Conservation (phyloP, 2,113 vertebrate genomes). For the Phrynosoma platyrhinos region DNA sequence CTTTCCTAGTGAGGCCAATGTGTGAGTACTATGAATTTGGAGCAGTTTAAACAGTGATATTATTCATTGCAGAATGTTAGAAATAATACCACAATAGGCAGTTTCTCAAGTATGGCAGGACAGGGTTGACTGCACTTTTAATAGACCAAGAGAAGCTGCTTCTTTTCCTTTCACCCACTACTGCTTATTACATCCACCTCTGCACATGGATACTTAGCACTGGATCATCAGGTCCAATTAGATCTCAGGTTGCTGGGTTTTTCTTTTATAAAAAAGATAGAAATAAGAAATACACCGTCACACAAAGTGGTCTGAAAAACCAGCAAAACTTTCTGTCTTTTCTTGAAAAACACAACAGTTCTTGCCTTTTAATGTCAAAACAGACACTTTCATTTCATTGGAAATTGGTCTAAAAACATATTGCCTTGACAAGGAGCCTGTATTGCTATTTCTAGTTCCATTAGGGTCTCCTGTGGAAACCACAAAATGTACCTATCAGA, state of each 20-base stretch:
- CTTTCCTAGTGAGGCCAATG: too few relatives aligned
- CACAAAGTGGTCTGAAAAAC: conserved; percentile 40
- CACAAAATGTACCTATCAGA: conserved; percentile 13
- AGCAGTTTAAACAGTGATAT: conserved; percentile 18
- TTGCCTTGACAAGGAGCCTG: conserved; percentile 25
- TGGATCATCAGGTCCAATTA: conserved; percentile 67
- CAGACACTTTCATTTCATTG: conserved; percentile 51
- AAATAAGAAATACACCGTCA: conserved; percentile 29
- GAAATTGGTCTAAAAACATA: conserved; percentile 22
- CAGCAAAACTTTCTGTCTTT: conserved; percentile 26
- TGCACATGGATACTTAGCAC: conserved; percentile 3
- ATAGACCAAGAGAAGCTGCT: too few relatives aligned
- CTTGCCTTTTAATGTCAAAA: conserved; percentile 73
- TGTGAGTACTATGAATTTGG: too few relatives aligned
- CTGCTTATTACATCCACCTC: background rate
- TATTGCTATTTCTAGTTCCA: conserved; percentile 25
- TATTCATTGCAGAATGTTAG: background rate
- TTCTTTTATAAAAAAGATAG: background rate
- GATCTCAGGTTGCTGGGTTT: conserved; percentile 29
- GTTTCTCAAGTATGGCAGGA: too few relatives aligned
- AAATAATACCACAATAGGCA: background rate
- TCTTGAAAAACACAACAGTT: conserved; percentile 47
- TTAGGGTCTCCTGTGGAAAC: conserved; percentile 21
- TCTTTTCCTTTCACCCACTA: background rate
- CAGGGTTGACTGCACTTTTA: too few relatives aligned